Base-by-base conservation (phyloP, 2,797 vertebrate genomes). In the Falco naumanni region DNA sequence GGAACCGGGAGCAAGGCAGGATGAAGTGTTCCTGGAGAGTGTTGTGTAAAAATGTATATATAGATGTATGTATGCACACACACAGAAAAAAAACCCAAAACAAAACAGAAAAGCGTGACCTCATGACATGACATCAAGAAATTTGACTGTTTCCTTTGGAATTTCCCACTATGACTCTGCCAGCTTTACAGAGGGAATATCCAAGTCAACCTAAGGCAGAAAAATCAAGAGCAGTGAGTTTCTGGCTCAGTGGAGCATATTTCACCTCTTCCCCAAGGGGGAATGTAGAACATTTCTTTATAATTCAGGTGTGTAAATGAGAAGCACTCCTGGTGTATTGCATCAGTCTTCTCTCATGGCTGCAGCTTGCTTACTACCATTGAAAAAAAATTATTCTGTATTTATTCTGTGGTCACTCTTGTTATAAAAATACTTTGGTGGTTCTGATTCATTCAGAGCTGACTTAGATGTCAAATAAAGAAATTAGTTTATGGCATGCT, bases 251-350 rank as follows among this genome's bases (percentile, higher is more conserved):
- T 71, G 85, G 48, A 97, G 89, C 93, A 33, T 79, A 71, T 77
- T 93, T 91, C 68, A 87, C 54, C 68, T 71, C 63, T 68, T 84
- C 28, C 72, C 84, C 83, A 89, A 87, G 87, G 85, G 89, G 75
- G 82, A 96, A 75, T 91, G 83, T 87, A 74, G 69, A 94, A 96
- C 81, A 88, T 76, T 92, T 74, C 80, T n/a, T 70, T 86, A 34
- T 89, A 93, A 90, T 84, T 90, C 90, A 95, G 93, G 91, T 96
- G 91, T 91, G 88, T 87, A 93, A 96, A 92, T 75, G 66, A 87
- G 65, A 91, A 86, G 14, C 33, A 47, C 60, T 89, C 54, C 0
- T 2, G 56, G 61, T 80, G 12, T 43, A 28, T 74, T 71, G 5
- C 60, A 54, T 68, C 10, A 39, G 28, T 51, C 86, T 75, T 81